Evolutionary conservation across 2,797 vertebrate species (phyloP).

Genomic region (Sciurus carolinensis): DNA sequence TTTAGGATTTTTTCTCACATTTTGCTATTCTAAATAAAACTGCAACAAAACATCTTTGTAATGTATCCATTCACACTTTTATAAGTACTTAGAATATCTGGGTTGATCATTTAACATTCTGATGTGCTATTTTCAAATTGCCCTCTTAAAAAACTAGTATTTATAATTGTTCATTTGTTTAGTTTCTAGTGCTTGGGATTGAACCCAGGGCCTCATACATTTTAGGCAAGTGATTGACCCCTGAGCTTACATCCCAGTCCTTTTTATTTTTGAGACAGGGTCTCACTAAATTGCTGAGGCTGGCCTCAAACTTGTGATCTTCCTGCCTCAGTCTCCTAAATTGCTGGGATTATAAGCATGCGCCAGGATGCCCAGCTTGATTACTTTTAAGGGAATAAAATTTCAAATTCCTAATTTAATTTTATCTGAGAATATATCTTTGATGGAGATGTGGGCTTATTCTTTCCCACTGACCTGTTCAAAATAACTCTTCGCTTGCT

Average conservation of each 20-base stretch:
- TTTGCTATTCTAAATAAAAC: conserved; percentile 11
- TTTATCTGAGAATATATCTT: not conserved
- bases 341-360: no score
- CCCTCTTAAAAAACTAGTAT: not conserved
- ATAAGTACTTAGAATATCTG: not conserved
- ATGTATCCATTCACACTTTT: not conserved
- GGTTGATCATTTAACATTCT: conserved; percentile 56
- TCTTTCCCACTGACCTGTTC: not conserved
- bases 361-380: not conserved
- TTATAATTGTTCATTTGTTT: no score
- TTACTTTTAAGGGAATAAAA: not conserved
- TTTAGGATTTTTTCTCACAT: not conserved
- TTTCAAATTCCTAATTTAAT: conserved; percentile 32
- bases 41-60: not conserved
- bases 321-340: no score
- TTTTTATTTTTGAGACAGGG: no score
- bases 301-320: no score
- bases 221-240: no score
- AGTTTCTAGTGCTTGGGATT: no score
- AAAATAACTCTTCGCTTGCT: not conserved
- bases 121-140: conserved; percentile 16
- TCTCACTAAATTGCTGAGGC: no score
- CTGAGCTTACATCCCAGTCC: no score
- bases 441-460: not conserved
- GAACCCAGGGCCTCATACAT: no score